Conservation (phyloP, 2,888 invertebrate genomes). For the Mylabris sibirica region DNA sequence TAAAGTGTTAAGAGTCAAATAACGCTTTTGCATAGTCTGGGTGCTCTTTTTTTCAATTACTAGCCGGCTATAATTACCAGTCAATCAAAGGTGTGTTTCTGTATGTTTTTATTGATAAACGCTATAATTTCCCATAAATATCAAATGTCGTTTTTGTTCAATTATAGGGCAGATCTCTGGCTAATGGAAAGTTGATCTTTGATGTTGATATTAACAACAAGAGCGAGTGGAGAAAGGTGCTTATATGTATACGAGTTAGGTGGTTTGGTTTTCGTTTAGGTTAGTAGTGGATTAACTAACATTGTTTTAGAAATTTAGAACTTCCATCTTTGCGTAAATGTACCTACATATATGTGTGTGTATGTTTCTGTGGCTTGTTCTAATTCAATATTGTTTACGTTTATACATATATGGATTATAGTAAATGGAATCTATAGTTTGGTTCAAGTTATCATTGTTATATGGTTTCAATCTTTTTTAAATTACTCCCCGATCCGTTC, state of each 20-base stretch:
- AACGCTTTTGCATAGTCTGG: too few species aligned
- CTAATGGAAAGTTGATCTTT: conserved; percentile 11
- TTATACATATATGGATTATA: too few species aligned
- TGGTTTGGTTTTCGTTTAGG: too few species aligned
- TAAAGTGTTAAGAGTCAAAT: too few species aligned
- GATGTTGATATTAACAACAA: neutral
- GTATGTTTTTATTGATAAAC: neutral
- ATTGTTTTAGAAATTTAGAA: neutral
- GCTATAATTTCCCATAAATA: neutral
- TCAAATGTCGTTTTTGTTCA: conserved; percentile 7
- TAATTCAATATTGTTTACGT: neutral
- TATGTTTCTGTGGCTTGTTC: neutral
- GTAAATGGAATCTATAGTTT: too few species aligned
- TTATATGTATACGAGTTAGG: too few species aligned
- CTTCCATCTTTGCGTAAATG: neutral
- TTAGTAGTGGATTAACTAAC: neutral
- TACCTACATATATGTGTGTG: too few species aligned
- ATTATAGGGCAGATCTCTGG: neutral
- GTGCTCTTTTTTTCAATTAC: too few species aligned
- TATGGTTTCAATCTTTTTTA: neutral
- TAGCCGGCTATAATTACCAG: neutral
- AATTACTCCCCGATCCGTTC: neutral
- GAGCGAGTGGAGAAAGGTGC: neutral
- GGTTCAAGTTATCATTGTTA: neutral
- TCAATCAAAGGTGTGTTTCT: conserved; percentile 1